Evolutionary conservation across 2,113 vertebrate genomes (phyloP).

Genomic region (Myotis brandtii): DNA sequence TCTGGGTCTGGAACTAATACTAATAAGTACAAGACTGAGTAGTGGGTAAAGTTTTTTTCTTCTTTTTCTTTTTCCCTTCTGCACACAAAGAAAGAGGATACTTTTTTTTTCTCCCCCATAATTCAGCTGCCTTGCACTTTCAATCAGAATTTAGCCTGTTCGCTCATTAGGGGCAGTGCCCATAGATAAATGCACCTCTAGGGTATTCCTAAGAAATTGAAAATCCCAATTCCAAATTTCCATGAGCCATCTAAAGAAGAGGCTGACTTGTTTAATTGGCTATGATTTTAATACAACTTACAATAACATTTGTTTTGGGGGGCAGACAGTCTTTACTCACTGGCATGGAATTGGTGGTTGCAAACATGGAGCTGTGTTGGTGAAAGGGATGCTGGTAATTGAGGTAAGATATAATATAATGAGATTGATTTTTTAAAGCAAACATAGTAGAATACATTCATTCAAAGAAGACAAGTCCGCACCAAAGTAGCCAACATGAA

Average conservation of each 20-base stretch:
- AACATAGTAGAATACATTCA: neutral
- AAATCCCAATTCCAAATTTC: slow-evolving; percentile 13
- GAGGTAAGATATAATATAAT: neutral
- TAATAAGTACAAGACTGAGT: slow-evolving; percentile 82
- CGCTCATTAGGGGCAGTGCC: neutral
- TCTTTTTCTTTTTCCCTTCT: neutral
- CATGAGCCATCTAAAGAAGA: neutral
- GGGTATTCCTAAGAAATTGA: neutral
- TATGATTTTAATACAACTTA: slow-evolving; percentile 7
- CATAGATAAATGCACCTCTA: neutral
- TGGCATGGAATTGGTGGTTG: neutral
- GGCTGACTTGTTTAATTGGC: neutral
- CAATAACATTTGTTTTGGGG: neutral
- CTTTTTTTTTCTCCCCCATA: slow-evolving; percentile 24
- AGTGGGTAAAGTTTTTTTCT: slow-evolving; percentile 48
- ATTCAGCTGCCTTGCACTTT: neutral
- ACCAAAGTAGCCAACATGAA: neutral
- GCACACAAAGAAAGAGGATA: slow-evolving; percentile 4
- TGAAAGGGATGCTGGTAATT: neutral
- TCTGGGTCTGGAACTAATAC: slow-evolving; percentile 86
- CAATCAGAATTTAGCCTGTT: slow-evolving; percentile 39
- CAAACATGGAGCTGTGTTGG: neutral
- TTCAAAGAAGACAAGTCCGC: neutral
- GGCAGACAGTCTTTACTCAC: neutral
- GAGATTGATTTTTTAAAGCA: neutral